phyloP scores from a whole-genome alignment of 2,797 vertebrate species.

The Anniella stebbinsi region DNA sequence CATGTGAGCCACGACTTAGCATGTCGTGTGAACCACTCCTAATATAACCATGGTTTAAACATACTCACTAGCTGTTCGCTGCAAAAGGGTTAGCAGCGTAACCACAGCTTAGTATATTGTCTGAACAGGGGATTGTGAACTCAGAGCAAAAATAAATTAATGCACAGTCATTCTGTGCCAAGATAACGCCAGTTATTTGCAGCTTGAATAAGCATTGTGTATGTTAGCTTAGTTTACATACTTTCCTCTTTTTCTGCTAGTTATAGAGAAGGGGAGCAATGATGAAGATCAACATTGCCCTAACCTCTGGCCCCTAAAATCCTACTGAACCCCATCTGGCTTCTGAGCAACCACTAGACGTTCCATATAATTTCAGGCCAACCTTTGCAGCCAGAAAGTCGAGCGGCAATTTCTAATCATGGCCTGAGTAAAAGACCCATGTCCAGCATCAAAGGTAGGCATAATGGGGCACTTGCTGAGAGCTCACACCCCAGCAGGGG shows the following conservation, averaged over 20 bases:
- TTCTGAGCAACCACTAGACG: background rate
- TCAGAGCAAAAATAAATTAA: background rate
- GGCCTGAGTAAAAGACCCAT: background rate
- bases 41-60: too few relatives aligned
- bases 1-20: too few relatives aligned
- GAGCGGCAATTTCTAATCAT: background rate
- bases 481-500: too few relatives aligned
- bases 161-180: background rate
- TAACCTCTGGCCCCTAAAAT: background rate
- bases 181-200: background rate
- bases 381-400: background rate
- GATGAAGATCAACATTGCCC: background rate
- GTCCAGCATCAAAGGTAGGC: background rate
- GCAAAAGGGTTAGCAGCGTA: too few relatives aligned
- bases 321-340: background rate
- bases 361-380: background rate
- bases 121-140: too few relatives aligned
- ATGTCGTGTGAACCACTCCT: too few relatives aligned
- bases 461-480: too few relatives aligned
- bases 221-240: background rate
- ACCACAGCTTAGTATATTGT: too few relatives aligned
- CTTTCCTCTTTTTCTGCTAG: background rate
- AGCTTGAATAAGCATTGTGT: background rate
- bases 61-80: too few relatives aligned
- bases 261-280: background rate